Evolutionary conservation across 2,113 vertebrate species (phyloP).

Genomic region (Ivindomyrus marchei): DNA sequence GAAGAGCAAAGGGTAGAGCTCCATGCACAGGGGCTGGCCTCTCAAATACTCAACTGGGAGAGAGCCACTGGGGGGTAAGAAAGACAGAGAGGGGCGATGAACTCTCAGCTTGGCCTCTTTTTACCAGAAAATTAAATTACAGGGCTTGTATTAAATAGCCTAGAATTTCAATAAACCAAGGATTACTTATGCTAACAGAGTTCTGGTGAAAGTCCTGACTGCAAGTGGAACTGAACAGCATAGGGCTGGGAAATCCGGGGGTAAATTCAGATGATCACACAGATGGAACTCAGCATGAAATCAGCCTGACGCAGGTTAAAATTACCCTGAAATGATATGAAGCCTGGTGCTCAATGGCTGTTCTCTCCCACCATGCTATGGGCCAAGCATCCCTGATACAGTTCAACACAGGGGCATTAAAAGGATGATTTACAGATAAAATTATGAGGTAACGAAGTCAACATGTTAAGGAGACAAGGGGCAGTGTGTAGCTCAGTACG

Average conservation of each 20-base stretch:
- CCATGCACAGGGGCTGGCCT: constrained; percentile 65
- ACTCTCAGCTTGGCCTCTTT: background rate
- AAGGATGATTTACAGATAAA: background rate
- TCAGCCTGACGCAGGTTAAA: background rate
- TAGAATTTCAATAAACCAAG: background rate
- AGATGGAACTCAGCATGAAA: background rate
- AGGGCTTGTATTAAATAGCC: background rate
- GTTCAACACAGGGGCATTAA: background rate
- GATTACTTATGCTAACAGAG: too few species aligned
- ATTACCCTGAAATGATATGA: background rate
- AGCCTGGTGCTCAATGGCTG: background rate
- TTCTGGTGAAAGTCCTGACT: background rate
- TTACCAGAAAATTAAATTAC: background rate
- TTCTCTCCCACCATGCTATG: background rate
- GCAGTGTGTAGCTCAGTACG: background rate
- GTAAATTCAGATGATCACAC: background rate
- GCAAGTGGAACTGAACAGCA: background rate
- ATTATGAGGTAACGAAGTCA: background rate
- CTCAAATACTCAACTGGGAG: constrained; percentile 61
- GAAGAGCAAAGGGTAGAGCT: constrained; percentile 67
- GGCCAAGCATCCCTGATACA: background rate
- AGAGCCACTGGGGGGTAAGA: constrained; percentile 47
- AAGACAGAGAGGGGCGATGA: background rate
- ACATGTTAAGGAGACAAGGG: background rate
- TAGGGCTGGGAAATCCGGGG: background rate